Base-by-base conservation (phyloP, 2,888 invertebrate species). In the Selenia dentaria region DNA sequence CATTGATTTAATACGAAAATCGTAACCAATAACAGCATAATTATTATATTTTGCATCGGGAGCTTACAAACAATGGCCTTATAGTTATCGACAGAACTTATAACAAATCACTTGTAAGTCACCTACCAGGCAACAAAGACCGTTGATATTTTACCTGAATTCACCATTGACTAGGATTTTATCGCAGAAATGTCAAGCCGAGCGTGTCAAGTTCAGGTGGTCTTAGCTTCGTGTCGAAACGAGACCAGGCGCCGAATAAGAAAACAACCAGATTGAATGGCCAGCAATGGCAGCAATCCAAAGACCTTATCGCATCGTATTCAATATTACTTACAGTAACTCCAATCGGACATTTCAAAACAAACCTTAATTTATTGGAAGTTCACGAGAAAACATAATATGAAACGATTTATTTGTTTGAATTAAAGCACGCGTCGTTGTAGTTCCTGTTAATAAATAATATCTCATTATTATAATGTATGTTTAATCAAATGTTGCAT, bases 61-160 rank as follows among this genome's bases (percentile, higher is more conserved):
- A 69, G 70, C 74, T 65, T 67, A 70, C 66, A 76, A 83, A 83
- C 83, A 85, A 83, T 80, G 64, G 74, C 65, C 70, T 76, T 76
- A 73, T 70, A 77, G 72, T 79, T 77, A 78, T 81, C 76, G 76
- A 74, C 66, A 64, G 65, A 57, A 67, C 67, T 74, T 75, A 74
- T 72, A 79, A 79, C 77, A 80, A 82, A 80, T 76, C 73, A 70
- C 71, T 74, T 71, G 61, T 68, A 61, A 59, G 6, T 8, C 68
- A 62, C 56, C 54, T 58, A 54, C 81, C 81, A 76, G 52, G 57
- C 44, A 55, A 38, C 24, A 16, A 22, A 58, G 79, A 75, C 61
- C 82, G 64, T 57, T 62, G 45, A 57, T 51, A 60, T 67, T 63
- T 62, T 52, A 66, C 64, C 62, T 59, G 56, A 51, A 36, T 29